Conservation (phyloP, 2,113 vertebrate genomes). For the Anhinga anhinga region DNA sequence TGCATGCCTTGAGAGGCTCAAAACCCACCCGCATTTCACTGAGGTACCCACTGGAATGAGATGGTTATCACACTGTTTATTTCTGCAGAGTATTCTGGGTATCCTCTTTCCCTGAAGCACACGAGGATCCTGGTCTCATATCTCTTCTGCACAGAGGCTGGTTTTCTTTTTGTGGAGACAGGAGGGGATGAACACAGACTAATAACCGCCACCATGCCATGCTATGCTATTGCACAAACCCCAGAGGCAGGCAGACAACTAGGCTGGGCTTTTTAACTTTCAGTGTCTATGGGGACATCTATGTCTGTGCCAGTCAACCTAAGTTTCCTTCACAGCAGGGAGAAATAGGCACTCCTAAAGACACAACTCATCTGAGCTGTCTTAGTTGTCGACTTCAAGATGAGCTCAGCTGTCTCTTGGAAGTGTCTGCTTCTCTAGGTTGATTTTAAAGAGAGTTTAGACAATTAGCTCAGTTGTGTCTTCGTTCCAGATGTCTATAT, state of each 20-base stretch:
- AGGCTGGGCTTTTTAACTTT: not conserved
- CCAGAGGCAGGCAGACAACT: constrained; percentile 8
- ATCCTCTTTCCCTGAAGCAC: constrained; percentile 54
- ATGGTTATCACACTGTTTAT: constrained; percentile 47
- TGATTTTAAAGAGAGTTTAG: constrained; percentile 26
- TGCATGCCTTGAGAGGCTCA: not conserved
- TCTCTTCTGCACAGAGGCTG: not conserved
- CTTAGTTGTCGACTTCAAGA: not conserved
- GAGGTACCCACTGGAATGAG: constrained; percentile 27
- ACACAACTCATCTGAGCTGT: not conserved
- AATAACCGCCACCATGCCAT: not conserved
- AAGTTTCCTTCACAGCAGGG: not conserved
- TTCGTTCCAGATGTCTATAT: not conserved
- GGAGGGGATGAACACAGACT: not conserved
- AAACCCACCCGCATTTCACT: not conserved
- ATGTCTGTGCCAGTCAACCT: not conserved
- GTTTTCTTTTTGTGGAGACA: not conserved
- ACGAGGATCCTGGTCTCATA: not conserved
- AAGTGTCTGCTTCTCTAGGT: not conserved
- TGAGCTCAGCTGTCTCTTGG: constrained; percentile 22
- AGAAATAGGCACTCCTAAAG: not conserved
- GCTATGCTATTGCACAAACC: constrained; percentile 23
- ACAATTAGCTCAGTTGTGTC: constrained; percentile 20
- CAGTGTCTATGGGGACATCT: not conserved
- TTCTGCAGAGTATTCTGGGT: constrained; percentile 40